These are phyloP conservation scores for Colletes gigas DNA, from an alignment of 1,140 invertebrate genomes.

Conservation along the genomic window DNA sequence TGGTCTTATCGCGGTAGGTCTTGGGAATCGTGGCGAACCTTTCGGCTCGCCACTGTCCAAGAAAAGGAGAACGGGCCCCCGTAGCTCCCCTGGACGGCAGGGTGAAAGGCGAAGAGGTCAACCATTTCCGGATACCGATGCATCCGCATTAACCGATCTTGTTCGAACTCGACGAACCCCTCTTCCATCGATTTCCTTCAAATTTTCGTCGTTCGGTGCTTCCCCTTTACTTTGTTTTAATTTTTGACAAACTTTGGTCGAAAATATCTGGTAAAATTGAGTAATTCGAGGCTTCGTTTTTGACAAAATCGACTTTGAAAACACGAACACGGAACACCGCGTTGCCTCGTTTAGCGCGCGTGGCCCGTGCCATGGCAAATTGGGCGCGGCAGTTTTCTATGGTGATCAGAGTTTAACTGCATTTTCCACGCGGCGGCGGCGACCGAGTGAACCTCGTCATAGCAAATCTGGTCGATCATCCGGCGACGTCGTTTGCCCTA, in stretches of 20 bases:
- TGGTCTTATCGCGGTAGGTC: conserved; percentile 32
- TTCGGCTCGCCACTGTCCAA: conserved; percentile 1
- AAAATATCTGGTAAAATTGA: too few relatives aligned
- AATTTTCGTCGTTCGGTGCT: too few relatives aligned
- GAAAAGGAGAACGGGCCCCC: conserved; percentile 28
- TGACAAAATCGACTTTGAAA: too few relatives aligned
- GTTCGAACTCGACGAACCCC: too few relatives aligned
- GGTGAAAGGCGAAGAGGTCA: conserved; percentile 22
- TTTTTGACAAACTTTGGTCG: too few relatives aligned
- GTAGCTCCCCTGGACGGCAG: not conserved
- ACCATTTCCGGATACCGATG: conserved; percentile 44
- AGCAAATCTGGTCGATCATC: conserved; percentile 42
- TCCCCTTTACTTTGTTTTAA: too few relatives aligned
- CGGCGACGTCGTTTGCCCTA: conserved; percentile 25
- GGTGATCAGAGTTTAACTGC: conserved; percentile 58
- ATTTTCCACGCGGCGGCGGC: conserved; percentile 53
- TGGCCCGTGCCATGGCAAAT: conserved; percentile 31
- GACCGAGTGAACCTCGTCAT: conserved; percentile 49
- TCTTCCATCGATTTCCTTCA: too few relatives aligned
- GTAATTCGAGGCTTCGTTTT: too few relatives aligned
- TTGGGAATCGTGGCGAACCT: conserved; percentile 30
- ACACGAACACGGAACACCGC: conserved; percentile 22
- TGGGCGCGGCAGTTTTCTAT: conserved; percentile 58
- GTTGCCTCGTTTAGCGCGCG: conserved; percentile 50
- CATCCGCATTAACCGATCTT: conserved; percentile 41